Percentiles rank a stretch among this genome's conserved stretches.
phyloP scores from a whole-genome alignment of 2,888 invertebrate genomes.

The Clitarchus hookeri region DNA sequence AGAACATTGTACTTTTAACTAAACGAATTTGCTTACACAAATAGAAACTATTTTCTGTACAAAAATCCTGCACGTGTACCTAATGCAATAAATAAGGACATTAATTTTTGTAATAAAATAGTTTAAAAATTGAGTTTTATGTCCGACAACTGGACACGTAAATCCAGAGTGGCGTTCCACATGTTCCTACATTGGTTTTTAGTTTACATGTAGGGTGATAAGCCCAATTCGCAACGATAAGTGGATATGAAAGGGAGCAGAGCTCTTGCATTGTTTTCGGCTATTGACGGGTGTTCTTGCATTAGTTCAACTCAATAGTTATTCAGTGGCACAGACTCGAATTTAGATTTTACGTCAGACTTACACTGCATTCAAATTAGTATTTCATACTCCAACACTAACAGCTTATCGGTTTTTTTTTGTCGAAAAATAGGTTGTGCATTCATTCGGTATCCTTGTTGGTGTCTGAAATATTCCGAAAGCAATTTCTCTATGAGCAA shows the following conservation, averaged over 20 bases:
- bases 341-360: background rate
- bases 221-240: background rate
- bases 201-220: background rate
- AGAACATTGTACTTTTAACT: background rate
- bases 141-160: background rate
- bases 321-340: constrained; percentile 5
- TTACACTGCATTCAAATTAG: too few species aligned
- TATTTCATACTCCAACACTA: background rate
- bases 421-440: background rate
- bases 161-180: background rate
- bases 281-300: background rate
- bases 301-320: background rate
- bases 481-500: background rate
- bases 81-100: background rate
- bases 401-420: background rate
- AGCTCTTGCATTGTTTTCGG: background rate
- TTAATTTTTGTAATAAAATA: background rate
- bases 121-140: constrained; percentile 10
- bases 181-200: constrained; percentile 4
- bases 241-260: constrained; percentile 17
- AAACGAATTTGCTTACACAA: background rate
- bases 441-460: background rate
- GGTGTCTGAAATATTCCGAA: background rate
- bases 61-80: too few species aligned
- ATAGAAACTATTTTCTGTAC: background rate